These are phyloP conservation scores for Fistularia tabacaria DNA, from an alignment of 2,797 vertebrate species.

Conservation along the genomic window DNA sequence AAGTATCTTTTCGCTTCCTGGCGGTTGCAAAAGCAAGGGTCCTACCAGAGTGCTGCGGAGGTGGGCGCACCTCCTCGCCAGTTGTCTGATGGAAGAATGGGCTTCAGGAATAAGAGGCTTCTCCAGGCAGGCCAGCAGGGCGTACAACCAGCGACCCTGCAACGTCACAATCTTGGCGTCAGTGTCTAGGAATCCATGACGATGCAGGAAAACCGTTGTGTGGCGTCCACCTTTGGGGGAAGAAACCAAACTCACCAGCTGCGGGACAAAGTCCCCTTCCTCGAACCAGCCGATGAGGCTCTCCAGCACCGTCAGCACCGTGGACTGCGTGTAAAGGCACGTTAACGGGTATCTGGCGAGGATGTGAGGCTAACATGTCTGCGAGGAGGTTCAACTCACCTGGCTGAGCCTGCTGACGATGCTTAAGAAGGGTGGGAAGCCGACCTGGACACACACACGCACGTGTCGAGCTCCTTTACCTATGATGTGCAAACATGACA, in stretches of 20 bases:
- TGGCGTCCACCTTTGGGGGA: too few species aligned
- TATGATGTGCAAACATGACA: background rate
- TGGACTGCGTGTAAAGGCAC: constrained; percentile 73
- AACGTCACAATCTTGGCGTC: background rate
- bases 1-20: too few species aligned
- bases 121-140: constrained; percentile 90
- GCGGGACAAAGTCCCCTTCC: constrained; percentile 81
- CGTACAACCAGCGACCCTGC: constrained; percentile 92
- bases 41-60: constrained; percentile 76
- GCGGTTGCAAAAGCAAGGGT: too few species aligned
- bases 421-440: constrained; percentile 92
- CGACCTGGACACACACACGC: constrained; percentile 72
- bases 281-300: constrained; percentile 90
- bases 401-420: constrained; percentile 95
- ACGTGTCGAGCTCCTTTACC: background rate
- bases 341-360: background rate
- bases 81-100: constrained; percentile 92
- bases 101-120: constrained; percentile 95
- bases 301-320: constrained; percentile 85
- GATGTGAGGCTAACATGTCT: background rate
- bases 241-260: constrained; percentile 66
- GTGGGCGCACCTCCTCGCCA: constrained; percentile 90
- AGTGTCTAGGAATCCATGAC: too few species aligned
- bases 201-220: background rate
- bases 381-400: constrained; percentile 65